Conservation (phyloP, 2,888 invertebrate species). For the Ischnura elegans region DNA sequence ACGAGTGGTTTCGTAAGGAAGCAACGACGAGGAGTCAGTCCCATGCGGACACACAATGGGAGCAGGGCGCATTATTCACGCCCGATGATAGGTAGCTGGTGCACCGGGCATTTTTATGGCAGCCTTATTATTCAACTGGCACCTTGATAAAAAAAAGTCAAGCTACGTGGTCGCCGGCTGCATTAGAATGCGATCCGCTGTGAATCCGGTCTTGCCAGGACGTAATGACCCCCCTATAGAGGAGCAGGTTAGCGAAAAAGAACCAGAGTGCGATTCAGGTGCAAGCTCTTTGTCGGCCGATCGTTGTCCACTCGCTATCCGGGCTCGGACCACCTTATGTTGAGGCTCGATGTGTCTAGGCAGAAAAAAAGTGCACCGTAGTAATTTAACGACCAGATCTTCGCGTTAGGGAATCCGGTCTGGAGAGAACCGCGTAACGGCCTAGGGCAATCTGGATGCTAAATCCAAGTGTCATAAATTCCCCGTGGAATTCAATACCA, state of each 20-base stretch:
- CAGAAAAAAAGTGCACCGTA: background rate
- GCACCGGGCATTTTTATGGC: background rate
- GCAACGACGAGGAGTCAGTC: background rate
- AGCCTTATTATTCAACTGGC: background rate
- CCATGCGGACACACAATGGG: background rate
- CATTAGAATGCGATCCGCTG: background rate
- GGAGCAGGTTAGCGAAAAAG: background rate
- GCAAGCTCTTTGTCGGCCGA: slow-evolving; percentile 3
- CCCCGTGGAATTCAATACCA: too few relatives aligned
- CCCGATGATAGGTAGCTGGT: background rate
- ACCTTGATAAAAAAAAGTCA: background rate
- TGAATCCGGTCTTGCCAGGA: background rate
- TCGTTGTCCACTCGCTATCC: background rate
- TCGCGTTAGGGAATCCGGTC: background rate
- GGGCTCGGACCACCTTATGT: background rate
- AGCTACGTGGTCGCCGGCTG: background rate
- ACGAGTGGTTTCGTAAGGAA: background rate
- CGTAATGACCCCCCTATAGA: background rate
- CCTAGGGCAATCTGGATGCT: background rate
- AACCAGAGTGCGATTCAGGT: background rate
- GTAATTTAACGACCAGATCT: background rate
- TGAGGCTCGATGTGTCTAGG: background rate
- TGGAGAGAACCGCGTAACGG: background rate
- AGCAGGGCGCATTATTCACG: background rate
- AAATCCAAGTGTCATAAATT: background rate